Conservation (phyloP, 2,113 vertebrate species). For the Zosterops borbonicus region DNA sequence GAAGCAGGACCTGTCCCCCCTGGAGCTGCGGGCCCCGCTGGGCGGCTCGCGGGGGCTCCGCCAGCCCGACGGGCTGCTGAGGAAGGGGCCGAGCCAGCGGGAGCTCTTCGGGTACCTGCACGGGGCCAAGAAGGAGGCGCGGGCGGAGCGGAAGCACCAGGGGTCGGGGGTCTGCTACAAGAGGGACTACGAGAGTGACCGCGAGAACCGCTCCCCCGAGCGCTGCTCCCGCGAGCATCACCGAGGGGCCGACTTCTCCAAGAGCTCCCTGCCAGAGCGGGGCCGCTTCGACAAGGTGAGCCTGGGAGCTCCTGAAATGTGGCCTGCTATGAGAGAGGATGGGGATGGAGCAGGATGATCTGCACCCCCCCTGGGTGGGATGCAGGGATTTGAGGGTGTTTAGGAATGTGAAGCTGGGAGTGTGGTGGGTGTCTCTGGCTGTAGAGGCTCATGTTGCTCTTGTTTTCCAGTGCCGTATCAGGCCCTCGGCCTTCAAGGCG, state of each 20-base stretch:
- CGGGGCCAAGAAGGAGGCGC: conserved; percentile 87
- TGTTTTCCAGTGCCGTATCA: conserved; percentile 82
- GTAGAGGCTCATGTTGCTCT: neutral
- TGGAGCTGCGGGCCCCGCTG: conserved; percentile 75
- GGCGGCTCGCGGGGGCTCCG: conserved; percentile 82
- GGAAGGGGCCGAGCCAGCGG: conserved; percentile 88
- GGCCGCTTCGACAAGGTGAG: conserved; percentile 93
- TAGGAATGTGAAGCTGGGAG: neutral
- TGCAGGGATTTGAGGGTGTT: neutral
- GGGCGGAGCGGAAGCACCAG: conserved; percentile 77
- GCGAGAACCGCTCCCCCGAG: conserved; percentile 81
- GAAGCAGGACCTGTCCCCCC: conserved; percentile 84
- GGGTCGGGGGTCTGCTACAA: conserved; percentile 66
- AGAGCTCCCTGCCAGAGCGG: conserved; percentile 89
- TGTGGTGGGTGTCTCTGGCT: rapidly evolving
- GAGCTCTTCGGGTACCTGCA: conserved; percentile 94
- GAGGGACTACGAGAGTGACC: conserved; percentile 77
- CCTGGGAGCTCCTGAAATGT: neutral
- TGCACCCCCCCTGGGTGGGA: rapidly evolving
- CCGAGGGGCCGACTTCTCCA: conserved; percentile 86
- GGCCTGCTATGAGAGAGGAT: rapidly evolving
- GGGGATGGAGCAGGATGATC: neutral
- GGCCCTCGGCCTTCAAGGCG: conserved; percentile 89
- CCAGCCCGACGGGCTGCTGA: conserved; percentile 85
- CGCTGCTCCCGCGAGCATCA: conserved; percentile 86